Percentiles rank a stretch among this genome's conserved stretches.
Conservation (phyloP, 2,113 vertebrate species). For the Callopanchax toddi region DNA sequence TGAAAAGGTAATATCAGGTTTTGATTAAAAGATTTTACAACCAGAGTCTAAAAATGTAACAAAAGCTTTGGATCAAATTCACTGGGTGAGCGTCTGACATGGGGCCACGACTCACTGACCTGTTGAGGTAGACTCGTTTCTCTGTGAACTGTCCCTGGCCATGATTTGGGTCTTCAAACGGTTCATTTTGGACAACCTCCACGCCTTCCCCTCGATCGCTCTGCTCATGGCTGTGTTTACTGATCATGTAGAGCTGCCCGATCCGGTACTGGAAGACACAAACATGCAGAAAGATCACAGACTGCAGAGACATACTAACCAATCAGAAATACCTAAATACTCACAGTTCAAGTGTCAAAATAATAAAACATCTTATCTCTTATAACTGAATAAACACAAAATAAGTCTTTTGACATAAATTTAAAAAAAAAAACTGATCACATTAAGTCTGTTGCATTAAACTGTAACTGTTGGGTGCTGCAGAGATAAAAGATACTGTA, state of each 20-base stretch:
- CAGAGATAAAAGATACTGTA: too few relatives aligned
- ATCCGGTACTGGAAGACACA: constrained; percentile 90
- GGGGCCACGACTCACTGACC: constrained; percentile 74
- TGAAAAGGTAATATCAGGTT: neutral
- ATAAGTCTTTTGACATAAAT: too few relatives aligned
- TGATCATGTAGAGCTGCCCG: constrained; percentile 97
- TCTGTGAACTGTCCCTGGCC: constrained; percentile 96
- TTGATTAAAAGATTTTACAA: neutral
- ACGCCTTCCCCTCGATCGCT: constrained; percentile 96
- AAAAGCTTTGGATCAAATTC: too few relatives aligned
- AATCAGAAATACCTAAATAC: too few relatives aligned
- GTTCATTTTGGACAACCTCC: constrained; percentile 94
- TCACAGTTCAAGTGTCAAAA: neutral
- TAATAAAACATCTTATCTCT: too few relatives aligned
- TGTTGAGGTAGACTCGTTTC: constrained; percentile 97
- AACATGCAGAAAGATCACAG: constrained; percentile 69
- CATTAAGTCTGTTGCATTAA: too few relatives aligned
- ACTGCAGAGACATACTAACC: neutral
- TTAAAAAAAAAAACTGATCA: too few relatives aligned
- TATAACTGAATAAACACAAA: neutral
- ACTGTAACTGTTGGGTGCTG: too few relatives aligned
- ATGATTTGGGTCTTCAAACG: constrained; percentile 90
- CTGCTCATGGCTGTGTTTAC: constrained; percentile 97
- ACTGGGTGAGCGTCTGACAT: neutral
- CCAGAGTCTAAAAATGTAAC: neutral